A percentile compares a stretch with the other conserved stretches of the same genome.
Conservation (phyloP, 2,888 invertebrate species). For the Branchinecta sandiegonensis region DNA sequence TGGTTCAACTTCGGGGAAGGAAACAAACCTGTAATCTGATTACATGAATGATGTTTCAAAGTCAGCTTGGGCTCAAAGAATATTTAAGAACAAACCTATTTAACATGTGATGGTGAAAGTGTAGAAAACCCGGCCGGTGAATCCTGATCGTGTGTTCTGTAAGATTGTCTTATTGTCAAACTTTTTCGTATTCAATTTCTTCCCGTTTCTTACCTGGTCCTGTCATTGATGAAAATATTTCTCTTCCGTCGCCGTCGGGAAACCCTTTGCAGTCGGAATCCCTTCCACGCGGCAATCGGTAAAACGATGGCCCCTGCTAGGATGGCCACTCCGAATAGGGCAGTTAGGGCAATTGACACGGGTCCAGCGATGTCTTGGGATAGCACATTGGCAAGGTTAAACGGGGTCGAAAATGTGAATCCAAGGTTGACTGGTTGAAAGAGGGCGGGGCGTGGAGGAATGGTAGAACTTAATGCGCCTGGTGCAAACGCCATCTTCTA, state of each 20-base stretch:
- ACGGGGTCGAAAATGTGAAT: slow-evolving; percentile 23
- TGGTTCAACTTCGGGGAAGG: too few species aligned
- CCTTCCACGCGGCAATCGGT: slow-evolving; percentile 19
- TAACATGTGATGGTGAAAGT: too few species aligned
- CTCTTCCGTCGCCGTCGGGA: slow-evolving; percentile 7
- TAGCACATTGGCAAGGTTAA: slow-evolving; percentile 22
- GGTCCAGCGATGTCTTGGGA: slow-evolving; percentile 21
- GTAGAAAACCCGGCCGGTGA: too few species aligned
- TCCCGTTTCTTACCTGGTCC: not conserved
- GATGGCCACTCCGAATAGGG: slow-evolving; percentile 15
- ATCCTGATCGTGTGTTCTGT: too few species aligned
- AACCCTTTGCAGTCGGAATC: slow-evolving; percentile 5
- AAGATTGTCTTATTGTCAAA: too few species aligned
- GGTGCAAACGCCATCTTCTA: too few species aligned
- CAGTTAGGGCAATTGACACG: slow-evolving; percentile 19
- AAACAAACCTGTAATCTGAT: too few species aligned
- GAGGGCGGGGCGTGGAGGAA: not conserved
- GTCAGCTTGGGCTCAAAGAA: too few species aligned
- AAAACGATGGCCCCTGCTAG: slow-evolving; percentile 17
- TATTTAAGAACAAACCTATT: too few species aligned
- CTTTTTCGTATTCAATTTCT: too few species aligned
- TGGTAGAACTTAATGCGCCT: too few species aligned
- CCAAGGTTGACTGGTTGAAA: slow-evolving; percentile 23
- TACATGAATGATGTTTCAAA: too few species aligned
- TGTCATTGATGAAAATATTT: not conserved